Evolutionary conservation across 1,140 invertebrate species (phyloP), one percentile per base, ranked within the genome.

Genomic region (Hylyphantes graminicola): DNA sequence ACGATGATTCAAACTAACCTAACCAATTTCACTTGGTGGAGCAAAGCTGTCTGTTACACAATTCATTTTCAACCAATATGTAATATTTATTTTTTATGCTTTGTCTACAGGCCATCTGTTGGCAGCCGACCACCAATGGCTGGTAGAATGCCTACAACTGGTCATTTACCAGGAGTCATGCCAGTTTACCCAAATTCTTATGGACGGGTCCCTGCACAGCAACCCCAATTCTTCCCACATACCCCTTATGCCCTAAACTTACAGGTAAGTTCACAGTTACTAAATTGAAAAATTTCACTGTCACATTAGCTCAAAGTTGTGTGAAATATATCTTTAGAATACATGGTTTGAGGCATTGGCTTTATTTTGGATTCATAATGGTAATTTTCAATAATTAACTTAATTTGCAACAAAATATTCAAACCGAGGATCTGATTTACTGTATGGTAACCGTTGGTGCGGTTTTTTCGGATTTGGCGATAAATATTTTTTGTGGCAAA

Each of bases 131-230:
- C 79, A 81, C 17, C 67, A n/a, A 51, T 72, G 48, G 10, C 79
- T 63, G 57, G 57, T 53, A 81, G 68, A 64, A 73, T 81, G 68
- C 61, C 73, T 1, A 7, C 79, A 15, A 67, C 79, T 63, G 68
- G 61, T 17, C 48, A 50, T 55, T 15, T n/a, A 15, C 51, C 78
- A 59, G n/a, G 50, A 53, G 57, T 70, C 15, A 21, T 67, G 21
- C 50, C 76, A 19, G 48, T 68, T 17, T n/a, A 19, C 10, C 68
- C 79, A 50, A 72, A 61, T 81, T 12, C 67, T 54, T 81, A 81
- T 81, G 79, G 79, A 10, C 15, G 73, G 11, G 48, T 81, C n/a
- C 7, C 55, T 7, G 15, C 12, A 11, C 79, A 72, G 5, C 79
- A 15, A 63, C 54, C 21, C 15, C 48, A 10, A n/a, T 48, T 51